Percentiles rank a stretch among this genome's conserved stretches.
phyloP scores from a whole-genome alignment of 2,797 vertebrate genomes.

The Macropodus opercularis region DNA sequence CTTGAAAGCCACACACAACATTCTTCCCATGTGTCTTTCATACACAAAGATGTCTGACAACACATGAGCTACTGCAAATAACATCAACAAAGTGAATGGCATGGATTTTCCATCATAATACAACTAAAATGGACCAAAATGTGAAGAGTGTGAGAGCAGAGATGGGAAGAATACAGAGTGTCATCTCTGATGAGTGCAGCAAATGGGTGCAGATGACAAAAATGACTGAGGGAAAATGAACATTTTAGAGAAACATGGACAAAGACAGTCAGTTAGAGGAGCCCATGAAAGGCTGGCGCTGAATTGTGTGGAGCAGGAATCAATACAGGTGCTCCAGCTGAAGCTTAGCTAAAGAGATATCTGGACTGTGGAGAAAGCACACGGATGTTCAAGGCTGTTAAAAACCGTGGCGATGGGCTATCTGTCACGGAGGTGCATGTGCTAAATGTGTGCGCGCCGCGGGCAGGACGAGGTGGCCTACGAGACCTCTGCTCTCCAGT shows the following conservation, averaged over 20 bases:
- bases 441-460: conserved; percentile 19
- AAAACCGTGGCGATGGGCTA: conserved; percentile 37
- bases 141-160: conserved; percentile 55
- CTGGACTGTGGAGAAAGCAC: conserved; percentile 38
- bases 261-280: conserved; percentile 48
- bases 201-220: conserved; percentile 64
- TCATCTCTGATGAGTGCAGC: conserved; percentile 51
- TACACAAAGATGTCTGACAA: conserved; percentile 39
- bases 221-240: conserved; percentile 41
- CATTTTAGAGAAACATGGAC: conserved; percentile 36
- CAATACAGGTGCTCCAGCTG: conserved; percentile 59
- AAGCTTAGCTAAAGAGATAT: conserved; percentile 44
- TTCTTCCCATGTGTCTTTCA: conserved; percentile 41
- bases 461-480: conserved; percentile 61
- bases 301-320: conserved; percentile 54
- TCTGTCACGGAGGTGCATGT: no score
- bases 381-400: conserved; percentile 52
- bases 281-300: conserved; percentile 57
- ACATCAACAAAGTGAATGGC: conserved; percentile 63
- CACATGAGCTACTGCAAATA: conserved; percentile 36
- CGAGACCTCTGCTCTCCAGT: conserved; percentile 77
- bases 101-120: conserved; percentile 62
- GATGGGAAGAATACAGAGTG: conserved; percentile 11
- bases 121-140: conserved; percentile 58
- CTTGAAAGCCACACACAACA: conserved; percentile 41